Conservation (phyloP, 2,888 invertebrate species). For the Cetonia aurata region DNA sequence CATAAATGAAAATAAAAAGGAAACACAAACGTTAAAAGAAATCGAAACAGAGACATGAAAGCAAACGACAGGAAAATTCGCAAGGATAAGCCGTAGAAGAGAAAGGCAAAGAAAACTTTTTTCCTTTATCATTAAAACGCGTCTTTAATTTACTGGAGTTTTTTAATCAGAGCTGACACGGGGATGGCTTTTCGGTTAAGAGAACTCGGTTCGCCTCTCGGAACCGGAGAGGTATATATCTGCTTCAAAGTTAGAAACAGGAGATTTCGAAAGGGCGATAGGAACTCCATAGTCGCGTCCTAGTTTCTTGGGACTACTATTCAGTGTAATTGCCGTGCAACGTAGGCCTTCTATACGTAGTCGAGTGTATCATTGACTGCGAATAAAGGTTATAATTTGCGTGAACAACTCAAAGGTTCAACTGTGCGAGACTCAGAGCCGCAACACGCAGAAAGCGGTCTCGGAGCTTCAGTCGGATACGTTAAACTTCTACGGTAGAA, state of each 20-base stretch:
- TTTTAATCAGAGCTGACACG: slow-evolving; percentile 35
- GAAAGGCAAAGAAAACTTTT: not conserved
- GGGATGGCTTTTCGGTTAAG: slow-evolving; percentile 25
- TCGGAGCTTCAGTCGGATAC: not conserved
- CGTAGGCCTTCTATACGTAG: slow-evolving; percentile 33
- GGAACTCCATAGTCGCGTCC: slow-evolving; percentile 6
- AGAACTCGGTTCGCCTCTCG: slow-evolving; percentile 5
- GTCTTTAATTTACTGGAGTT: slow-evolving; percentile 35
- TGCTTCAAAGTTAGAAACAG: slow-evolving; percentile 38
- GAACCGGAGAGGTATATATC: slow-evolving; percentile 18
- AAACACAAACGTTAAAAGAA: no score
- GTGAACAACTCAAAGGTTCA: slow-evolving; percentile 21
- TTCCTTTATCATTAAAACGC: slow-evolving; percentile 28
- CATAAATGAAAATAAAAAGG: no score
- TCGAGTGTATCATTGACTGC: slow-evolving; percentile 34
- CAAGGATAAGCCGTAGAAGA: not conserved
- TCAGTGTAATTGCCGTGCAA: slow-evolving; percentile 42
- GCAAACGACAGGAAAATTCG: not conserved
- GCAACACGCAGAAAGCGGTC: no score
- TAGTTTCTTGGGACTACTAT: slow-evolving; percentile 29
- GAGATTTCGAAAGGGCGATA: slow-evolving; percentile 30
- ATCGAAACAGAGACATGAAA: no score
- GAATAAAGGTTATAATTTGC: slow-evolving; percentile 44
- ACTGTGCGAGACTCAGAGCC: not conserved
- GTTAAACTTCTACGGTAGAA: slow-evolving; percentile 19